Base-by-base conservation (phyloP, 2,797 vertebrate species). In the Threskiornis aethiopicus region DNA sequence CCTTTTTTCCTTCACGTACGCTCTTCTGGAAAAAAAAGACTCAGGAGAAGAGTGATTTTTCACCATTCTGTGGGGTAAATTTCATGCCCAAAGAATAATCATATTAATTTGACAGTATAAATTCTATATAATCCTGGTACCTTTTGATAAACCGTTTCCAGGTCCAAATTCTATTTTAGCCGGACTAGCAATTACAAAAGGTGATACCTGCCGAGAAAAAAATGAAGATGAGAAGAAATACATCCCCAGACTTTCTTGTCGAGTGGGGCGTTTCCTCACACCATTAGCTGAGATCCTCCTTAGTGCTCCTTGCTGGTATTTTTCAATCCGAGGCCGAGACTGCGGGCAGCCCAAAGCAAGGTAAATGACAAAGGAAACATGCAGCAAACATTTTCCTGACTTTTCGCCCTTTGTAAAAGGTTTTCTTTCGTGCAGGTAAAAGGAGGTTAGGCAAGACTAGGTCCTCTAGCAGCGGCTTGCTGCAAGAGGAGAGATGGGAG, bases 61-160 rank as follows among this genome's bases (percentile, higher is more conserved):
- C 24, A 49, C 2, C 3, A 1, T 58, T 42, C 26, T 51, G 12
- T 33, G 15, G 44, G 17, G 41, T 37, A 65, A 54, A 83, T 58
- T 72, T 69, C 20, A 26, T 39, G 47, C 69, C 73, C 17, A 70
- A 76, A 57, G 75, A 78, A 51, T 84, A 85, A 85, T 80, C 16
- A 1, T 46, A 20, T 16, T 37, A 69, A 93, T 54, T 39, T 90
- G 90, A 76, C 9, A 33, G 39, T 71, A 82, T 54, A 52, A 87
- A 82, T 92, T 96, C 61, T 87, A 13, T 84, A 55, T 83, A 92
- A 88, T 82, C 55, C 65, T 77, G 11, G 17, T 15, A 64, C 42
- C 70, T 97, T 83, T 89, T 46, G 46, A 65, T 73, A 93, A 92
- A 84, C 3, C 41, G 21, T 78, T 95, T 96, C 65, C 61, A 94